These are phyloP conservation scores for Lagria hirta DNA, from an alignment of 2,888 invertebrate species.

Conservation along the genomic window DNA sequence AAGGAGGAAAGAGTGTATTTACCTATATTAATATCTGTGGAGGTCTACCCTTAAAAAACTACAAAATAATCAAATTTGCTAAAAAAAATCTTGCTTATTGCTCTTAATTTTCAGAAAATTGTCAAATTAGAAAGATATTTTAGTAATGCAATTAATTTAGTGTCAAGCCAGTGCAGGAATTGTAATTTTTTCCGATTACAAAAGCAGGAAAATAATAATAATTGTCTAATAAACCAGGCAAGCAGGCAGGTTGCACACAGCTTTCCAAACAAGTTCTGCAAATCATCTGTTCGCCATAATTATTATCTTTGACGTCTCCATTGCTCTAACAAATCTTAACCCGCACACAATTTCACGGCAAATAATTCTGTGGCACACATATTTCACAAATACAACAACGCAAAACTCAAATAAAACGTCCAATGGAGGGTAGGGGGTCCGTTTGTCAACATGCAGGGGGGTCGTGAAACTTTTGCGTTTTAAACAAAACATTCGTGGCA, in stretches of 20 bases:
- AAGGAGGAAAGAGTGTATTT: too few species aligned
- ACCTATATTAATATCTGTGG: too few species aligned
- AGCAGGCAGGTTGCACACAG: constrained; percentile 14
- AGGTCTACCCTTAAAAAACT: too few species aligned
- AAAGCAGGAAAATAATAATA: constrained; percentile 6
- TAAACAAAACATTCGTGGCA: constrained; percentile 41
- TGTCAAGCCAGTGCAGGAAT: constrained; percentile 8
- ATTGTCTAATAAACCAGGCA: constrained; percentile 7
- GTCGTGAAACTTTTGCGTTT: constrained; percentile 42
- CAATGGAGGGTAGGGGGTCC: constrained; percentile 29
- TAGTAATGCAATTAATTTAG: constrained; percentile 10
- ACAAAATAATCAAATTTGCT: too few species aligned
- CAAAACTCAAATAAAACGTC: constrained; percentile 27
- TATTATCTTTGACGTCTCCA: constrained; percentile 33
- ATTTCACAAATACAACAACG: constrained; percentile 39
- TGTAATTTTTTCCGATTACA: constrained; percentile 4
- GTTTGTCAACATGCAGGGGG: constrained; percentile 37
- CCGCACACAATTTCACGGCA: constrained; percentile 42
- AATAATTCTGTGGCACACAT: constrained; percentile 40
- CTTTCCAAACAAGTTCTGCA: constrained; percentile 28
- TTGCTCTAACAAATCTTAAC: constrained; percentile 28
- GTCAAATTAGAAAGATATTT: too few species aligned
- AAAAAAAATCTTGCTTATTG: too few species aligned
- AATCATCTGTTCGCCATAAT: constrained; percentile 30
- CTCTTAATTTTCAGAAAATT: too few species aligned